Evolutionary conservation across 1,140 invertebrate genomes (phyloP), one percentile per base, ranked within the genome.

Genomic region (Bombus consobrinus): DNA sequence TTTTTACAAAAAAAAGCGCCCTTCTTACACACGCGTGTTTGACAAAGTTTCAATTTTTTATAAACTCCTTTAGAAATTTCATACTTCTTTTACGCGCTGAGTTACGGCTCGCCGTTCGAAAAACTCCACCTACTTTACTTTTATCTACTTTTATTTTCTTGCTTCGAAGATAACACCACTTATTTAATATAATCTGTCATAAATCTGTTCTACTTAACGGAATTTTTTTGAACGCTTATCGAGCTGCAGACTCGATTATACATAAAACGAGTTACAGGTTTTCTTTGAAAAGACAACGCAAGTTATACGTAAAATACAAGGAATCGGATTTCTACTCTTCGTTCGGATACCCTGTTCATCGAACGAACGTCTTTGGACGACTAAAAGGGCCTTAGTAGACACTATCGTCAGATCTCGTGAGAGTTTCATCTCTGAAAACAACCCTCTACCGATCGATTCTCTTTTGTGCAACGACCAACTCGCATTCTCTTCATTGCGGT

Each of bases 391-490:
- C 10, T n/a, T n/a, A 37, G 34, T 22, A 37, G 34, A 18, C 25
- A 57, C 64, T 62, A 64, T 13, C 12, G 34, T 79, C 62, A 15
- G 34, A 53, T 28, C 66, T 71, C 12, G 66, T 10, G 66, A 53
- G 47, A 53, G 18, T 69, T 71, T 81, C 66, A 71, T 15, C 78
- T 34, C 28, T 53, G 66, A 34, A 81, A 43, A 71, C 66, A 71
- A 37, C 25, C 12, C 37, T 57, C 34, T n/a, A 68, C 57, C 66
- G 66, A 81, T 81, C 78, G 66, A 81, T 81, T 68, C 34, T 71
- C 66, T 39, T 81, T 71, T 81, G 18, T 81, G 47, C 66, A 71
- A 80, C 78, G 15, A 47, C 15, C 47, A 80, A 25, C 41, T 79
- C 41, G 66, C 18, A 71, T 81, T 68, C 66, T 37, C 28, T 4